A percentile compares a stretch with the other conserved stretches of the same genome.
Conservation (phyloP, 2,797 vertebrate species). For the Bothrops alternatus region DNA sequence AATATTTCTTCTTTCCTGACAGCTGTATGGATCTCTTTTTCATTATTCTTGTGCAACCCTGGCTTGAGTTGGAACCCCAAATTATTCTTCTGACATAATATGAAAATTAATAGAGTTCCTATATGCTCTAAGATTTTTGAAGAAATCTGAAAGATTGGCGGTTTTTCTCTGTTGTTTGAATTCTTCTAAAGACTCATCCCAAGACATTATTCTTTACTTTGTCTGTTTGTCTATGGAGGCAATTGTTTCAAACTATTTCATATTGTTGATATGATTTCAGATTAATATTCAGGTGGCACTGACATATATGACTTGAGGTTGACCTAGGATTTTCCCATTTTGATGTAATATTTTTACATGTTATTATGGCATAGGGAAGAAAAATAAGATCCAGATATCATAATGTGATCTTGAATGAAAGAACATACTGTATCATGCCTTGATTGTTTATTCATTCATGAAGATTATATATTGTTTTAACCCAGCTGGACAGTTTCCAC, state of each 20-base stretch:
- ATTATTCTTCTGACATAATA: too few relatives aligned
- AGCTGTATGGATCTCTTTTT: too few relatives aligned
- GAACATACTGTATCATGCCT: neutral
- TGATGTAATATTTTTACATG: neutral
- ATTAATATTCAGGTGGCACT: neutral
- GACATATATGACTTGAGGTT: neutral
- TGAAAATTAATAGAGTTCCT: neutral
- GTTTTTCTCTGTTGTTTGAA: neutral
- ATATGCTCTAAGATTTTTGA: neutral
- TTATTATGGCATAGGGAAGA: neutral
- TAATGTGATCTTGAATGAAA: neutral
- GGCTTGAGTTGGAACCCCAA: too few relatives aligned
- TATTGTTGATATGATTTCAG: neutral
- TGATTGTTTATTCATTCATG: neutral
- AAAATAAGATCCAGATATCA: neutral
- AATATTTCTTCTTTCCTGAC: too few relatives aligned
- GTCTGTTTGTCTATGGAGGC: neutral
- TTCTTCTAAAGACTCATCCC: neutral
- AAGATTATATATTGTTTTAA: neutral
- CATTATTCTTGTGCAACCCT: too few relatives aligned
- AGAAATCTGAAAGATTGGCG: too few relatives aligned
- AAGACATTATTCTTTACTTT: neutral
- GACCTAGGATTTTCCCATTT: neutral
- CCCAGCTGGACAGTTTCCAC: neutral
- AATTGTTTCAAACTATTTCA: neutral